Percentiles rank a stretch among this genome's conserved stretches.
These are phyloP conservation scores for Sphenopsis melanotis DNA, from an alignment of 2,797 vertebrate genomes.

Conservation along the genomic window DNA sequence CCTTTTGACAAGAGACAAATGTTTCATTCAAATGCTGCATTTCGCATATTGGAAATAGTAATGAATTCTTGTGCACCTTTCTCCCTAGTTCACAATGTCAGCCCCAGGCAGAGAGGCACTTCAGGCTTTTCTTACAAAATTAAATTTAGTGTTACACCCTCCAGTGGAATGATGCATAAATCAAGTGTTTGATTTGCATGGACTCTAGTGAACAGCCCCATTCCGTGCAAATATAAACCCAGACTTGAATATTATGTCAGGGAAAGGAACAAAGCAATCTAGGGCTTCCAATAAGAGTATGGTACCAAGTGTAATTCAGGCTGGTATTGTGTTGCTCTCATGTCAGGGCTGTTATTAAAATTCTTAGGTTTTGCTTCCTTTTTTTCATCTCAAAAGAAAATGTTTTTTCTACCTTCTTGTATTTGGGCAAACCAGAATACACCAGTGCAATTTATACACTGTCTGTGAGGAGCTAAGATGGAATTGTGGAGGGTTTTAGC, in stretches of 20 bases:
- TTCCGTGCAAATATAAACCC: conserved; percentile 87
- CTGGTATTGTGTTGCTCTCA: conserved; percentile 80
- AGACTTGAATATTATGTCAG: conserved; percentile 89
- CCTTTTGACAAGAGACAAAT: conserved; percentile 98
- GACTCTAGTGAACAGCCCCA: conserved; percentile 82
- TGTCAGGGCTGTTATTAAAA: conserved; percentile 92
- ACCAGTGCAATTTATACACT: conserved; percentile 72
- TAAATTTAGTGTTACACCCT: conserved; percentile 96
- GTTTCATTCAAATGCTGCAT: conserved; percentile 98
- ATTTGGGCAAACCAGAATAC: conserved; percentile 67
- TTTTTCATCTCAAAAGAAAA: conserved; percentile 85
- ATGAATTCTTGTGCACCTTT: conserved; percentile 89
- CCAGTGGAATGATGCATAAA: conserved; percentile 90
- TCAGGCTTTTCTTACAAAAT: conserved; percentile 88
- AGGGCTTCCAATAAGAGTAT: conserved; percentile 84
- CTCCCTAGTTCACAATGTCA: conserved; percentile 89
- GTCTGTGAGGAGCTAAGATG: conserved; percentile 34
- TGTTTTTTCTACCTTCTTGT: conserved; percentile 76
- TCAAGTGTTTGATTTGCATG: conserved; percentile 97
- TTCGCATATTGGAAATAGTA: conserved; percentile 95
- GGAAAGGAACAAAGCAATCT: conserved; percentile 90
- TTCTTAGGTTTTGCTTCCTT: conserved; percentile 74
- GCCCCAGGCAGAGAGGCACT: conserved; percentile 74
- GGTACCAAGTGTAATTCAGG: conserved; percentile 83
- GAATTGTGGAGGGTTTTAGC: conserved; percentile 25